Evolutionary conservation across 2,113 vertebrate genomes (phyloP), one percentile per base, ranked within the genome.

Genomic region (Odobenus rosmarus): DNA sequence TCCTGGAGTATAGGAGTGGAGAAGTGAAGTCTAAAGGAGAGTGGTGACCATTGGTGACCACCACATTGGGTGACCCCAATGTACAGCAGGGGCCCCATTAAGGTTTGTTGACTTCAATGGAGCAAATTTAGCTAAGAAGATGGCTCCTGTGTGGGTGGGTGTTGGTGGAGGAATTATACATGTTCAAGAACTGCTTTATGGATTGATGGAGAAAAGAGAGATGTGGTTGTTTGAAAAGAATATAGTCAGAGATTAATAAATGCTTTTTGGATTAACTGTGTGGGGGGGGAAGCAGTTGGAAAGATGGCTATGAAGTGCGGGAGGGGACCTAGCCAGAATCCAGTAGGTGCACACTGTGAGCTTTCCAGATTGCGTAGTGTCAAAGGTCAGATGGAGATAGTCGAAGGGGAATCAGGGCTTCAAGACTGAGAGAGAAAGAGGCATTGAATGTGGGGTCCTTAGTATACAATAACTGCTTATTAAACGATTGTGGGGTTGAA

Each of bases 41-140:
- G 49, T 57, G 61, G 18, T 86, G 90, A 88, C 59, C n/a, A n/a
- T n/a, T n/a, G n/a, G n/a, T n/a, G n/a, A n/a, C n/a, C n/a, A n/a
- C n/a, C n/a, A n/a, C n/a, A n/a, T n/a, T n/a, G n/a, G n/a, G n/a
- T n/a, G n/a, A n/a, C n/a, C n/a, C n/a, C 81, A 88, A 49, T 61
- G 93, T 77, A 64, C 23, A 96, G 64, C 79, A 91, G 79, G 86
- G 79, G 55, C 19, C 74, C 90, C 39, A 79, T 33, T 96, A 93
- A 93, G 21, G 21, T 91, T 95, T 97, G 59, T 15, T 94, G 71
- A 93, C 59, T 93, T 94, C 88, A 83, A 2, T 69, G 88, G 74
- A 95, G 53, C 49, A 92, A 97, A 97, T 91, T 91, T 84, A 96
- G 79, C 49, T 82, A 95, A 74, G 49, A 95, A 83, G 86, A 91